A percentile compares a stretch with the other conserved stretches of the same genome.
These are phyloP conservation scores for Phallusia fumigata DNA, from an alignment of 23 tunicate genomes.

Conservation along the genomic window DNA sequence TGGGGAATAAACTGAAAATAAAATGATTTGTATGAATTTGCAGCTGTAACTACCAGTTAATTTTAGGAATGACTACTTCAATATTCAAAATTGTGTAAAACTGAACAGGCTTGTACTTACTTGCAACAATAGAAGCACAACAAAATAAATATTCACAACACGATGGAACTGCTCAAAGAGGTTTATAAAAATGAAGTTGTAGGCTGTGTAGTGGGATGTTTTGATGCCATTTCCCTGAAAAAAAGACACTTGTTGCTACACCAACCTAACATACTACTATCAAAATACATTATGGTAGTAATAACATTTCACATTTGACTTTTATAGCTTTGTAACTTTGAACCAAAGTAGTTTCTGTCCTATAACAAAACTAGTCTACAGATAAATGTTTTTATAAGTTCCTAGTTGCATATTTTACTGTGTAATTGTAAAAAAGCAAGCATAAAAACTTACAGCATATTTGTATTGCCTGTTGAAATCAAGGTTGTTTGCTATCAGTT, in stretches of 20 bases:
- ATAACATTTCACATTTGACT: not conserved
- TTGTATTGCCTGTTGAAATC: constrained; percentile 52
- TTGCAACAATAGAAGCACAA: constrained; percentile 32
- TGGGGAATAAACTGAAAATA: constrained; percentile 76
- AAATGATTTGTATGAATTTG: not conserved
- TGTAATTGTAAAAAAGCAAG: not conserved
- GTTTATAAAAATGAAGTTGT: constrained; percentile 80
- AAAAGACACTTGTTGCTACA: not conserved
- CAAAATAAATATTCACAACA: constrained; percentile 88
- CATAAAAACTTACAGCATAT: constrained; percentile 50
- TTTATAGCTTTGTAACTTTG: not conserved
- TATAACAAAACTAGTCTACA: not conserved
- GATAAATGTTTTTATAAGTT: no score
- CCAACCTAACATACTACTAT: no score
- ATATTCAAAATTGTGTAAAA: not conserved
- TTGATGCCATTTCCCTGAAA: constrained; percentile 91
- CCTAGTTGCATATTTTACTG: not conserved
- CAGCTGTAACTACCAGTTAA: not conserved
- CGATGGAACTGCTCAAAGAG: constrained; percentile 92
- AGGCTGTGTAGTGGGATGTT: constrained; percentile 88
- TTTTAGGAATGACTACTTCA: not conserved
- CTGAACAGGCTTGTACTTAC: no score
- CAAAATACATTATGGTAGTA: no score
- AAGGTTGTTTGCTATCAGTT: constrained; percentile 54
- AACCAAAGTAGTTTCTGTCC: not conserved